Evolutionary conservation across 1,140 invertebrate genomes (phyloP), one percentile per base, ranked within the genome.

Genomic region (Drosophila aff.): DNA sequence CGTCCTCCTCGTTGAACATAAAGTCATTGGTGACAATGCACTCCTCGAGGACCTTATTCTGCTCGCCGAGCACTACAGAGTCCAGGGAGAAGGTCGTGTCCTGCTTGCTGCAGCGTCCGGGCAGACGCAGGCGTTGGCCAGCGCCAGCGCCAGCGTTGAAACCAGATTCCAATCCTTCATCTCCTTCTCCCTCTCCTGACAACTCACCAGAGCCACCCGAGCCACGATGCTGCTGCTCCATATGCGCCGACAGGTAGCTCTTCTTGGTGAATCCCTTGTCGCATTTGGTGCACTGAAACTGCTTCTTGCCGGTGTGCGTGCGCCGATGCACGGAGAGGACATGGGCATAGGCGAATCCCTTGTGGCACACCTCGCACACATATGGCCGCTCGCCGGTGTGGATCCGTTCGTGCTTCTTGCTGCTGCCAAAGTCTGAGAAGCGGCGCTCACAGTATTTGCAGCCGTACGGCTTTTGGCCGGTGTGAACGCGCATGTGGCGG

Each of bases 331-430:
- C 93, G 8, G 95, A 93, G 13, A 95, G 84, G 57, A 95, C 95
- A 72, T 95, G 95, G 41, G 95, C 95, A 6, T 95, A 94, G 64
- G 95, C 96, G 90, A 96, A 97, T 2, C 96, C 95, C 89, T 96
- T 96, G 2, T 95, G 94, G 84, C 96, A 97, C 0, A 94, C 94
- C 0, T 94, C 94, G 64, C 96, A 96, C 52, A 95, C 94, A 67
- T 96, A 96, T 0, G 96, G 96, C 5, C 96, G 92, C 77, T 96
- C 96, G 0, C 97, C 97, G 3, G 96, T 97, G 91, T 98, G 97
- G 15, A 96, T 96, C 13, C 96, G 93, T 73, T 95, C 94, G 68
- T 95, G 94, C 71, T 95, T 95, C 82, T 94, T 94, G 47, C 94
- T 92, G 65, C 93, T 94, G 36, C 94, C 94, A 78, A 94, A 95